Evolutionary conservation across 2,797 vertebrate genomes (phyloP), one percentile per base, ranked within the genome.

Genomic region (Anguilla megastoma): DNA sequence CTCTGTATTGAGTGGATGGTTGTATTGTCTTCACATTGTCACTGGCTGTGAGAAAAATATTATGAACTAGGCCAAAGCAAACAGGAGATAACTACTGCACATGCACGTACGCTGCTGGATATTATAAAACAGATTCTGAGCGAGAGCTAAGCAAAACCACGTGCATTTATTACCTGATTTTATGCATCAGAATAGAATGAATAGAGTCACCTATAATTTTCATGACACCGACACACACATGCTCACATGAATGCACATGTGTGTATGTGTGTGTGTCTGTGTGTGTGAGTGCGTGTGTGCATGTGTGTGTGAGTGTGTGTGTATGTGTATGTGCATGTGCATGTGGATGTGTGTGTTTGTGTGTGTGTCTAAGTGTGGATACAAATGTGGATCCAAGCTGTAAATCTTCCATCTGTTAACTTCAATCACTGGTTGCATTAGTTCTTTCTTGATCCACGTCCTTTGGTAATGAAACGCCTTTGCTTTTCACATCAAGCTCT

Each of bases 11-110:
- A 36, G 27, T 79, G 30, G 54, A 9, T 50, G 52, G 16, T 21
- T 71, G 86, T 9, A 82, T 87, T 88, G 80, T 85, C 48, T 84
- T 89, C 87, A 84, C 84, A 87, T 88, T 79, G 86, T 86, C 84
- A 69, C 69, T 86, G 41, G 76, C 82, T 86, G 88, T 88, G 86
- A 88, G 52, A 88, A 41, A 66, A n/a, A 66, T 27, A 69, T 69
- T 69, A 18, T 33, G 14, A 69, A 76, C 12, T 80, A 45, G 76
- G 76, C 76, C 76, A 21, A 80, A 18, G 41, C 14, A 41, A 80
- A 21, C 36, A 18, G 36, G 1, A 48, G 1, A 21, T 18, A 7
- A 41, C 33, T 80, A 5, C 18, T 24, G 30, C 36, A 36, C 5
- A 7, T 80, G 36, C 12, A 45, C 5, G 8, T 16, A 24, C 7